Conservation (phyloP, 2,797 vertebrate species). For the Varecia variegata region DNA sequence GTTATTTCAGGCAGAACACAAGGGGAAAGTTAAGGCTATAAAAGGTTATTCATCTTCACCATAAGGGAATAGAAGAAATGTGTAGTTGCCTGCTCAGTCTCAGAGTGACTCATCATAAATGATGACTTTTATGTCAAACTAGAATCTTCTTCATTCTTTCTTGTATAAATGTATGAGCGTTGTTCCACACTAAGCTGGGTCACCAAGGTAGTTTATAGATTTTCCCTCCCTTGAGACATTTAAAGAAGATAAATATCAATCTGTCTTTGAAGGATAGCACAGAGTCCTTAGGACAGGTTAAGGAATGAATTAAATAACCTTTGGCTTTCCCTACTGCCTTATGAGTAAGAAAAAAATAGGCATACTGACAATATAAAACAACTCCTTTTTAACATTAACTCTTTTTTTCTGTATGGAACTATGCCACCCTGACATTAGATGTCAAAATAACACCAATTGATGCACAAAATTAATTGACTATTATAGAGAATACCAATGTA, state of each 20-base stretch:
- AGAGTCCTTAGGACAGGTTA: background rate
- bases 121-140: constrained; percentile 58
- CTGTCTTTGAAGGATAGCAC: constrained; percentile 11
- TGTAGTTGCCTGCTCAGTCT: background rate
- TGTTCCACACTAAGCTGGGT: background rate
- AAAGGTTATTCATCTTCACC: constrained; percentile 36
- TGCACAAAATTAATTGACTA: constrained; percentile 39
- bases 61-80: constrained; percentile 25
- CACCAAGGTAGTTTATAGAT: constrained; percentile 42
- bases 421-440: background rate
- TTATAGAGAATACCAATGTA: constrained; percentile 7
- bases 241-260: constrained; percentile 47
- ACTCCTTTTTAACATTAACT: constrained; percentile 1
- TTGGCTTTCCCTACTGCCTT: background rate
- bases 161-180: constrained; percentile 37
- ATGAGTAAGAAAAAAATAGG: background rate
- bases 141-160: constrained; percentile 73
- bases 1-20: constrained; percentile 38
- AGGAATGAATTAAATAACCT: background rate
- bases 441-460: constrained; percentile 18
- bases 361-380: constrained; percentile 3
- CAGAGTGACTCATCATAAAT: constrained; percentile 45
- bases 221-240: constrained; percentile 52
- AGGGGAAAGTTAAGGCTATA: background rate
- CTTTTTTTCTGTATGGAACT: background rate